These are phyloP conservation scores for Phenacoccus solenopsis DNA, from an alignment of 1,140 invertebrate genomes.

Conservation along the genomic window DNA sequence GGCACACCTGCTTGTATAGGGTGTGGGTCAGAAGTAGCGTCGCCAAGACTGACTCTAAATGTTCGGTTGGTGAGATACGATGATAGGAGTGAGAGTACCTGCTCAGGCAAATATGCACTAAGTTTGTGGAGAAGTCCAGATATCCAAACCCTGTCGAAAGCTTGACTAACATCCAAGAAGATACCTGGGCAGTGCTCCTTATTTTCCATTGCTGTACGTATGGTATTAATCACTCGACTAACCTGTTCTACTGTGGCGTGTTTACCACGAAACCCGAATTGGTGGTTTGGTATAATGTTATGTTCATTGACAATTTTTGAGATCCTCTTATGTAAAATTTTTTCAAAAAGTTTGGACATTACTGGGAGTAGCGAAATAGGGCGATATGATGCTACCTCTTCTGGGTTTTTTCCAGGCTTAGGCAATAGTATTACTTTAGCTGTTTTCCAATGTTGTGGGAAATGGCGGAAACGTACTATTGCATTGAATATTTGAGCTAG, in stretches of 20 bases:
- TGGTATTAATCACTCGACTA: slow-evolving; percentile 20
- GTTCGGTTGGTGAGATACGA: too few relatives aligned
- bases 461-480: slow-evolving; percentile 28
- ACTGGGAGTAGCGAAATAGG: slow-evolving; percentile 30
- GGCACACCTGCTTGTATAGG: too few relatives aligned
- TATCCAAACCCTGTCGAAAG: slow-evolving; percentile 32
- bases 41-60: too few relatives aligned
- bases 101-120: too few relatives aligned
- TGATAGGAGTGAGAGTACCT: too few relatives aligned
- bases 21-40: too few relatives aligned
- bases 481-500: slow-evolving; percentile 27
- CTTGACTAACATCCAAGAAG: slow-evolving; percentile 27
- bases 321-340: slow-evolving; percentile 10
- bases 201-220: slow-evolving; percentile 23
- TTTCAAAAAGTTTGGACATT: slow-evolving; percentile 21
- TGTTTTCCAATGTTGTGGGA: slow-evolving; percentile 31
- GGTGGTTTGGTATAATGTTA: slow-evolving; percentile 28
- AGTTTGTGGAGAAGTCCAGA: slow-evolving; percentile 24
- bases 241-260: slow-evolving; percentile 30
- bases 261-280: slow-evolving; percentile 31
- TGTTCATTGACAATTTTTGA: too few relatives aligned
- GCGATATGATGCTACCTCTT: slow-evolving; percentile 28
- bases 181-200: slow-evolving; percentile 22
- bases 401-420: slow-evolving; percentile 28
- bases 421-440: slow-evolving; percentile 31